Evolutionary conservation across 2,888 invertebrate genomes (phyloP).

Genomic region (Drosophila sordidapex): DNA sequence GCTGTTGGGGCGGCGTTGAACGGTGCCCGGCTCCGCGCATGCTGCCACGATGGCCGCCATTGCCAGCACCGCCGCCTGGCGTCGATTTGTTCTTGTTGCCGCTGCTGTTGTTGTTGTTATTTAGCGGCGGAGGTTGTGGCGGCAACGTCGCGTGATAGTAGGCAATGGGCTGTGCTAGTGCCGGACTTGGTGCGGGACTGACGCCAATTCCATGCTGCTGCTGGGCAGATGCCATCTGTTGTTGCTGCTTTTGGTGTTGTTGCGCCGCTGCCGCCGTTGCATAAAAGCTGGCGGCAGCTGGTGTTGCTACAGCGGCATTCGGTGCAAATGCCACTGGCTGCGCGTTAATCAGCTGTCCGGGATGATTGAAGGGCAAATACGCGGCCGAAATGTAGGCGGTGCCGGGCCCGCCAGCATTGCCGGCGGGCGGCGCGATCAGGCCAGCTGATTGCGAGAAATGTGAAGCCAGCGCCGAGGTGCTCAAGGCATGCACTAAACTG

Average conservation of each 20-base stretch:
- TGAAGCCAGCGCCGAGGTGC: slow-evolving; percentile 48
- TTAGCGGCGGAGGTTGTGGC: slow-evolving; percentile 5
- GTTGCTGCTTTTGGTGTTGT: slow-evolving; percentile 50
- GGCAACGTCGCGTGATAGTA: slow-evolving; percentile 42
- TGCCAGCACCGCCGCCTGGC: slow-evolving; percentile 14
- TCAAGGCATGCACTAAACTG: slow-evolving; percentile 54
- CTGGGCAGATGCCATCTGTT: slow-evolving; percentile 26
- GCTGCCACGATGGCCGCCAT: slow-evolving; percentile 40
- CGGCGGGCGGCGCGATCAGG: slow-evolving; percentile 59
- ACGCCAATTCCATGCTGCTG: slow-evolving; percentile 45
- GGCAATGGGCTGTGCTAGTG: slow-evolving; percentile 31
- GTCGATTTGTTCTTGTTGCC: slow-evolving; percentile 17
- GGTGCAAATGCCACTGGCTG: slow-evolving; percentile 53
- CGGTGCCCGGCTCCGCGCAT: slow-evolving; percentile 51
- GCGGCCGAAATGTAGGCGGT: slow-evolving; percentile 45
- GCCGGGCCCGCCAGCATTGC: slow-evolving; percentile 27
- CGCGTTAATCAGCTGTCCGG: slow-evolving; percentile 46
- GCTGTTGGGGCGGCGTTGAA: slow-evolving; percentile 57
- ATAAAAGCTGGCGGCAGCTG: slow-evolving; percentile 35
- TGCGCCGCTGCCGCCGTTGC: slow-evolving; percentile 20
- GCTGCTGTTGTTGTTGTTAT: slow-evolving; percentile 16
- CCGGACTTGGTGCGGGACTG: slow-evolving; percentile 22
- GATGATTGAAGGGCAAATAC: slow-evolving; percentile 53
- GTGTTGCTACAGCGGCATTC: slow-evolving; percentile 44
- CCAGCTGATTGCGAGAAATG: slow-evolving; percentile 66